Conservation (phyloP, 2,888 invertebrate genomes). For the Saturnia japonica region DNA sequence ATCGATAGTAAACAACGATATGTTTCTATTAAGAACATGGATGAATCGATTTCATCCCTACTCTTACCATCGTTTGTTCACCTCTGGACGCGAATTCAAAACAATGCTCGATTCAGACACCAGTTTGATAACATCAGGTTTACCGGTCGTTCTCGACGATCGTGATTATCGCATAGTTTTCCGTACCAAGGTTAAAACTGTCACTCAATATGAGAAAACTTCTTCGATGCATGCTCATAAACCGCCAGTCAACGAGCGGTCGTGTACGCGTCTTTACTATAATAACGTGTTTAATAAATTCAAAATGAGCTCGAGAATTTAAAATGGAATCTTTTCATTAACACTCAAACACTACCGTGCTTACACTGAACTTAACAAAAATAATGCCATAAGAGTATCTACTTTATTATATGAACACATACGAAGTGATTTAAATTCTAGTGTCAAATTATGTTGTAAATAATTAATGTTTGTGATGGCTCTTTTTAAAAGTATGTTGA, state of each 20-base stretch:
- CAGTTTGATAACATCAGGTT: conserved; percentile 43
- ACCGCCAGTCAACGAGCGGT: conserved; percentile 38
- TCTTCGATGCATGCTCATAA: conserved; percentile 46
- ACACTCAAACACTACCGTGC: conserved; percentile 17
- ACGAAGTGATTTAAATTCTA: conserved; percentile 5
- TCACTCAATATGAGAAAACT: conserved; percentile 56
- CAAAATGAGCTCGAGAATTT: conserved; percentile 21
- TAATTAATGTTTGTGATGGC: conserved; percentile 30
- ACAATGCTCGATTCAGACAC: conserved; percentile 6
- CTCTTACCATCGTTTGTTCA: not conserved
- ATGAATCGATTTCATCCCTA: too few species aligned
- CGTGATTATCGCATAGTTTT: conserved; percentile 46
- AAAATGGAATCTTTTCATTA: conserved; percentile 29
- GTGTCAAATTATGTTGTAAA: conserved; percentile 26
- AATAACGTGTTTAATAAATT: not conserved
- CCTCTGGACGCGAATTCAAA: conserved; percentile 2
- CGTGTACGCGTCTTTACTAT: conserved; percentile 46
- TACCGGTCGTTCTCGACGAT: conserved; percentile 34
- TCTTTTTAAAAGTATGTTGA: conserved; percentile 53
- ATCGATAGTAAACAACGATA: too few species aligned
- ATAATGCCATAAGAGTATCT: conserved; percentile 20
- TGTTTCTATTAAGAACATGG: too few species aligned
- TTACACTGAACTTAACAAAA: conserved; percentile 2
- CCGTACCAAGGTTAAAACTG: conserved; percentile 65
- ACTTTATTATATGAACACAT: not conserved